Percentiles rank a stretch among this genome's conserved stretches.
phyloP scores from a whole-genome alignment of 2,113 vertebrate species.

The Pyrgilauda ruficollis region DNA sequence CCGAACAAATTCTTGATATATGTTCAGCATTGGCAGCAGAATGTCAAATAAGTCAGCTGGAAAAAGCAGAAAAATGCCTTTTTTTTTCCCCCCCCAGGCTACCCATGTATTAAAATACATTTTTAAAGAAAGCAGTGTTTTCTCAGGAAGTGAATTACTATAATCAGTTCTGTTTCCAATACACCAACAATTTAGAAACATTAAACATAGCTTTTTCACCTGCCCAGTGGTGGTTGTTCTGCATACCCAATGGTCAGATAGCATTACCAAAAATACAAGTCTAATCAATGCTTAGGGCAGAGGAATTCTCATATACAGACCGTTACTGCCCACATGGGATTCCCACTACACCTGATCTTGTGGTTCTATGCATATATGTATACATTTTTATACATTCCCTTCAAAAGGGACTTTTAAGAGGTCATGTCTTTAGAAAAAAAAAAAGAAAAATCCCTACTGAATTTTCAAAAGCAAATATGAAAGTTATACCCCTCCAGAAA shows the following conservation, averaged over 20 bases:
- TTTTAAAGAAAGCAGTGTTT: not conserved
- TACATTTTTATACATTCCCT: not conserved
- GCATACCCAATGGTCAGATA: not conserved
- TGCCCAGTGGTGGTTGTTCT: not conserved
- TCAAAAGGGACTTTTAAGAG: not conserved
- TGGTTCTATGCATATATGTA: not conserved
- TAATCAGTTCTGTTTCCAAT: not conserved
- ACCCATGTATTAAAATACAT: not conserved
- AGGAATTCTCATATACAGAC: not conserved
- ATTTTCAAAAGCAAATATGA: not conserved
- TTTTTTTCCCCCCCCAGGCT: not conserved
- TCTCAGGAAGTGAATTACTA: not conserved
- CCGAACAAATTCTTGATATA: slow-evolving; percentile 98
- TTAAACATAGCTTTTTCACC: not conserved
- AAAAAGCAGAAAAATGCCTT: slow-evolving; percentile 46
- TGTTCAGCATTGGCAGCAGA: slow-evolving; percentile 98
- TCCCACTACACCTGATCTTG: not conserved
- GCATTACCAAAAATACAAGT: not conserved
- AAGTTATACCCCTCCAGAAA: not conserved
- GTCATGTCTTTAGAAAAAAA: not conserved
- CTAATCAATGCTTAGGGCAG: not conserved
- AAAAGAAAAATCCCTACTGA: not conserved
- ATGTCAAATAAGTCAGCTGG: slow-evolving; percentile 98
- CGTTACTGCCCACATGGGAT: not conserved
- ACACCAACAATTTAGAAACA: not conserved